These are phyloP conservation scores for Thera obeliscata DNA, from an alignment of 2,888 invertebrate species.

Conservation along the genomic window DNA sequence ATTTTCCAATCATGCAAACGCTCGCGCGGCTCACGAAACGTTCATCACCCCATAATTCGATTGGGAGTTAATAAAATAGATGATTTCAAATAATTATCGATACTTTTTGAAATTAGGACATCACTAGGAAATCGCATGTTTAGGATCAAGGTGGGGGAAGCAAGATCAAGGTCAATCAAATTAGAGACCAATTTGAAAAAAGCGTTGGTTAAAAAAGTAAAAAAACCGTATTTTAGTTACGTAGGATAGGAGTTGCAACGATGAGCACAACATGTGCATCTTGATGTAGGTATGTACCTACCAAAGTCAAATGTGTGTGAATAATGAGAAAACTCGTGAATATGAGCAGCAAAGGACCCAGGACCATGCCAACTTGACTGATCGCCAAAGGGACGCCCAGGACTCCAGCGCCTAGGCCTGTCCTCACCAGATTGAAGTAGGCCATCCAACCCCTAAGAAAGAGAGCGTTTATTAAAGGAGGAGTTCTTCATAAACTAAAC, in stretches of 20 bases:
- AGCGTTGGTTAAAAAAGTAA: too few relatives aligned
- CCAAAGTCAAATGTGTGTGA: constrained; percentile 60
- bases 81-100: constrained; percentile 3
- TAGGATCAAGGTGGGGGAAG: too few relatives aligned
- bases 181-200: neutral
- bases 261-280: constrained; percentile 21
- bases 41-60: too few relatives aligned
- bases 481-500: too few relatives aligned
- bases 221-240: too few relatives aligned
- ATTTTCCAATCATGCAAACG: too few relatives aligned
- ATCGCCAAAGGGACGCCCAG: constrained; percentile 64
- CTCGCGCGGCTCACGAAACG: too few relatives aligned
- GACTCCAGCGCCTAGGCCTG: constrained; percentile 60
- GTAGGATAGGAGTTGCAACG: neutral
- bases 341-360: constrained; percentile 57
- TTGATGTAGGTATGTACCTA: constrained; percentile 49
- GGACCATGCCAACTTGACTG: constrained; percentile 60
- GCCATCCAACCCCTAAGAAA: constrained; percentile 64
- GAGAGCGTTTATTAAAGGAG: neutral
- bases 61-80: too few relatives aligned
- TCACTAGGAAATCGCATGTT: too few relatives aligned
- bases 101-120: neutral
- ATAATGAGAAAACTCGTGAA: constrained; percentile 54
- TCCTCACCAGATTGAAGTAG: constrained; percentile 62
- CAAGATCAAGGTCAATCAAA: neutral